phyloP scores from a whole-genome alignment of 2,113 vertebrate species.

The Apus apus region DNA sequence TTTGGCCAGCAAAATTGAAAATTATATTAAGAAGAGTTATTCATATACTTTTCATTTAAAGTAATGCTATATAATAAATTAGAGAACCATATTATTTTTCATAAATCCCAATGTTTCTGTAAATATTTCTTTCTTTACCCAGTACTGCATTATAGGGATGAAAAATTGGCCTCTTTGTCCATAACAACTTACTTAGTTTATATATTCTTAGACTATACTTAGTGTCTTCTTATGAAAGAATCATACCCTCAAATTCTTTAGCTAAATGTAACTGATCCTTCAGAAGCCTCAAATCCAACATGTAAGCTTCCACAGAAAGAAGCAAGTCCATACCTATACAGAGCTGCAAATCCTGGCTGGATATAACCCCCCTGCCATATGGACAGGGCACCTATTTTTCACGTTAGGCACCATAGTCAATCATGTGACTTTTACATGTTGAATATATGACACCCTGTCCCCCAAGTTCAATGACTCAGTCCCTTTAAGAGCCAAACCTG shows the following conservation, averaged over 20 bases:
- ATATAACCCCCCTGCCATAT: background rate
- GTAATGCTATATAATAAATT: background rate
- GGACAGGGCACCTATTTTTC: background rate
- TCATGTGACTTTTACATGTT: background rate
- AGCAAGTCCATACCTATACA: background rate
- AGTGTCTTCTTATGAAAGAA: background rate
- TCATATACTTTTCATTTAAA: background rate
- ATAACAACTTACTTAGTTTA: background rate
- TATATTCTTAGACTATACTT: background rate
- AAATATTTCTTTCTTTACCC: background rate
- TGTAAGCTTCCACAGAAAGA: background rate
- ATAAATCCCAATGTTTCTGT: background rate
- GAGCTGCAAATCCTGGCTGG: background rate
- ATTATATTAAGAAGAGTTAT: background rate
- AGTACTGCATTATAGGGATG: background rate
- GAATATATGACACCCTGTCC: background rate
- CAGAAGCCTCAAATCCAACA: background rate
- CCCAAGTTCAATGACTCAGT: background rate
- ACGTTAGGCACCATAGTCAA: background rate
- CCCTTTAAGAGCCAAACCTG: background rate
- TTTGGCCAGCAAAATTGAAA: background rate
- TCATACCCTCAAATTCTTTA: background rate
- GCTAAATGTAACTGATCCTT: constrained; percentile 8
- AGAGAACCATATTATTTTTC: background rate
- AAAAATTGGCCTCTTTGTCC: background rate